These are phyloP conservation scores for Cephus cinctus DNA, from an alignment of 1,140 invertebrate genomes.

Conservation along the genomic window DNA sequence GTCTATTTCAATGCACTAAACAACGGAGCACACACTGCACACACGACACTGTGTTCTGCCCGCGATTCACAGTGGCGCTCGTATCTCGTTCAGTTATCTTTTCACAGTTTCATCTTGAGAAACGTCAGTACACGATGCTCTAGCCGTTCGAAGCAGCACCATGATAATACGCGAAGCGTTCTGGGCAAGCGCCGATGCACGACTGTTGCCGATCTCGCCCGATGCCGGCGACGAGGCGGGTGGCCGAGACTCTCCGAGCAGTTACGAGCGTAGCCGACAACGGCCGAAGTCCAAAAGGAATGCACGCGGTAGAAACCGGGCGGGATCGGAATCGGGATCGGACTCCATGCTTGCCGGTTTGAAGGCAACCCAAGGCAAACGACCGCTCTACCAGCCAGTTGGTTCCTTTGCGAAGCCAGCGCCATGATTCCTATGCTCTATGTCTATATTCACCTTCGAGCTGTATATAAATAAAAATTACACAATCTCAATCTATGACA, in stretches of 20 bases:
- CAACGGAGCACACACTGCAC: slow-evolving; percentile 21
- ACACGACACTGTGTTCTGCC: slow-evolving; percentile 14
- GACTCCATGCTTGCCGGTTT: slow-evolving; percentile 35
- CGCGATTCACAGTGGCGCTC: slow-evolving; percentile 16
- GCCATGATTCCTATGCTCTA: no score
- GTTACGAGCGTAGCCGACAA: slow-evolving; percentile 8
- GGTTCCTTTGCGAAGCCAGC: no score
- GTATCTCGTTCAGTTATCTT: neutral
- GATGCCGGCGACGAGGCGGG: slow-evolving; percentile 20
- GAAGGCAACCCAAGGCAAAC: slow-evolving; percentile 53
- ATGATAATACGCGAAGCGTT: slow-evolving; percentile 16
- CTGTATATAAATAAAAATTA: no score
- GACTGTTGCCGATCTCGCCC: slow-evolving; percentile 38
- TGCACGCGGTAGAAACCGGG: slow-evolving; percentile 45
- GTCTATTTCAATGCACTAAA: no score
- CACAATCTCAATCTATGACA: no score
- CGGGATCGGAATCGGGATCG: slow-evolving; percentile 47
- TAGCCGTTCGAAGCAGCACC: neutral
- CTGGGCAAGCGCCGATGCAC: slow-evolving; percentile 35
- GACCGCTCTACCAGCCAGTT: slow-evolving; percentile 47
- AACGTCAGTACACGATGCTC: neutral
- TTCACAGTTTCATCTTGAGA: neutral
- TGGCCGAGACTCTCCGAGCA: slow-evolving; percentile 3
- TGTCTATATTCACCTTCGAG: no score
- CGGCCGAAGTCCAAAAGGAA: slow-evolving; percentile 31